Base-by-base conservation (phyloP, 2,888 invertebrate species). In the Phasia obesa region DNA sequence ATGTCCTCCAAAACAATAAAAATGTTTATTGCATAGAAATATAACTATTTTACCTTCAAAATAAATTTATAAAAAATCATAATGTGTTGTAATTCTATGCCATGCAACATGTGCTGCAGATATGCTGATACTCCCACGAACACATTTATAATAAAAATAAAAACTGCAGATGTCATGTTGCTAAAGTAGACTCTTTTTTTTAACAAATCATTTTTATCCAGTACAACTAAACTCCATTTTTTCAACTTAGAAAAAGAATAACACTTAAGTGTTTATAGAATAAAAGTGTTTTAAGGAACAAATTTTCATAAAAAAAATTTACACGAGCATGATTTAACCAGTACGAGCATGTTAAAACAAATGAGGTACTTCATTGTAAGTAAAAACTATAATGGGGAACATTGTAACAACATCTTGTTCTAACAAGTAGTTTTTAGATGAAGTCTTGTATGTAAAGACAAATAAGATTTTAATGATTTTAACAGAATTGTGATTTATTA, bases 81-180 rank as follows among this genome's bases (percentile, higher is more conserved):
- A 73, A 73, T 69, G 23, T 60, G 60, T 60, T 60, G 60, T 69
- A 76, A 76, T 69, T 15, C 27, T 69, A 44, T 44, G 42, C 31
- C 69, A 65, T 60, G 81, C 75, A 76, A 81, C 81, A 81, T 81
- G 81, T 76, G 81, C 64, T 60, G 35, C 42, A 42, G 11, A 35
- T n/a, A 42, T 42, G 5, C 21, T 19, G 19, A 23, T 53, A 35
- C 55, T 47, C 15, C 53, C 31, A 21, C 53, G 25, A 71, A 60
- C 19, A n/a, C n/a, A n/a, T n/a, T n/a, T n/a, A 38, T 2, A 15
- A 2, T 13, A 38, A 38, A 38, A 38, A 38, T 9, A 55, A 65
- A 78, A 78, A 78, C 71, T 79, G 59, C 78, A 79, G 78, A 79
- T 79, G 78, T 79, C 78, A 79, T 79, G 59, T 65, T 62, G 77